Percentiles rank a stretch among this genome's conserved stretches.
These are phyloP conservation scores for Coreoperca whiteheadi DNA, from an alignment of 2,113 vertebrate species.

Conservation along the genomic window DNA sequence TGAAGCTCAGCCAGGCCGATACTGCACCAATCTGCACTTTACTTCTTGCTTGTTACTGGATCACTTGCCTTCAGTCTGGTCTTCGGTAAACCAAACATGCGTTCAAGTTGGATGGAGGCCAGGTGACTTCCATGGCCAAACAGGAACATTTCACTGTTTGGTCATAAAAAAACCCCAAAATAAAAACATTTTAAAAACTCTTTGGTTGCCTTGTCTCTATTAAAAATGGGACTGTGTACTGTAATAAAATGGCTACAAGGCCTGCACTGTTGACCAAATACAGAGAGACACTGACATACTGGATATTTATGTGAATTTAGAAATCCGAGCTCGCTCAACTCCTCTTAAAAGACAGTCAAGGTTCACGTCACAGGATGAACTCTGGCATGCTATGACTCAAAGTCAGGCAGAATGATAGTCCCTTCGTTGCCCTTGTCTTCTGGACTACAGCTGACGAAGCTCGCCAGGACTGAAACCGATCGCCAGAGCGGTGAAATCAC, in stretches of 20 bases:
- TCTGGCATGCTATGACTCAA: slow-evolving; percentile 7
- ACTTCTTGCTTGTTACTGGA: background rate
- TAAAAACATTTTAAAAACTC: background rate
- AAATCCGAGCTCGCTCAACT: background rate
- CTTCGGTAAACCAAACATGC: background rate
- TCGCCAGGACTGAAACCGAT: slow-evolving; percentile 34
- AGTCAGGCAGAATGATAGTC: slow-evolving; percentile 2
- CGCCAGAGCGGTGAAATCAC: slow-evolving; percentile 33
- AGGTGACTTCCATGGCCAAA: background rate
- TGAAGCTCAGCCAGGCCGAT: background rate
- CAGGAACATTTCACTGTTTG: background rate
- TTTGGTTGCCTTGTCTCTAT: background rate
- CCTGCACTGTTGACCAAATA: background rate
- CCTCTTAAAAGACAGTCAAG: slow-evolving; percentile 3
- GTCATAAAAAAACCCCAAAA: background rate
- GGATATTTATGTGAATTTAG: background rate
- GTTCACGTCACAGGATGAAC: slow-evolving; percentile 10
- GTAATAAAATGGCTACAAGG: background rate
- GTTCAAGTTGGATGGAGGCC: background rate
- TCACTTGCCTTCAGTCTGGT: background rate
- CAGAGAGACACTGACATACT: background rate
- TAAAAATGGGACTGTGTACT: background rate
- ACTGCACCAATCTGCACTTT: background rate
- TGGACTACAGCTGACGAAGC: slow-evolving; percentile 3
- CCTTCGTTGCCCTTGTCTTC: background rate